phyloP scores from a whole-genome alignment of 1,140 invertebrate genomes.

The Colletes latitarsis region DNA sequence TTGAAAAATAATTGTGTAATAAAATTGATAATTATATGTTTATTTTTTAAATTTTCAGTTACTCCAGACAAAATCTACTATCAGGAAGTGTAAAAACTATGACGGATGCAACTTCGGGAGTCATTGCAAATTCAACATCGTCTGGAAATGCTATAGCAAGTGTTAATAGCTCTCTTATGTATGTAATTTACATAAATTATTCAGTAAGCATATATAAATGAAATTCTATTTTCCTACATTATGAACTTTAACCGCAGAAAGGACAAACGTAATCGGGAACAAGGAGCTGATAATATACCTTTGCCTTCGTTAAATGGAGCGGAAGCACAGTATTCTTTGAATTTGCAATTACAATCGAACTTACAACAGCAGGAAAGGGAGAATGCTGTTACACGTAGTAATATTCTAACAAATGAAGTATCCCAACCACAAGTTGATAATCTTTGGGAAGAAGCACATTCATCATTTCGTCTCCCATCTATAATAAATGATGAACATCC shows the following conservation, averaged over 20 bases:
- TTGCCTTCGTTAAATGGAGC: slow-evolving; percentile 55
- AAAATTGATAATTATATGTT: neutral
- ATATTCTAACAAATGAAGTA: slow-evolving; percentile 70
- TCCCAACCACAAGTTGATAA: slow-evolving; percentile 68
- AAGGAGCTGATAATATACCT: slow-evolving; percentile 69
- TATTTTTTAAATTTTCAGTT: slow-evolving; percentile 82
- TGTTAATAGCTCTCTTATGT: slow-evolving; percentile 67
- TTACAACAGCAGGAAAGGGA: slow-evolving; percentile 70
- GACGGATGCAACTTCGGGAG: slow-evolving; percentile 75
- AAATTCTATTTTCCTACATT: slow-evolving; percentile 14
- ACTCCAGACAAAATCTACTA: slow-evolving; percentile 92
- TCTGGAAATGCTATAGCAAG: slow-evolving; percentile 58
- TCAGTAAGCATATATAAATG: neutral
- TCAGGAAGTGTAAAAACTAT: slow-evolving; percentile 86
- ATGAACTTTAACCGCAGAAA: slow-evolving; percentile 58
- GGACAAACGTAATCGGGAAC: slow-evolving; percentile 74
- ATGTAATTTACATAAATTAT: slow-evolving; percentile 44
- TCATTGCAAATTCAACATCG: slow-evolving; percentile 61
- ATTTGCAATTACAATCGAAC: slow-evolving; percentile 70
- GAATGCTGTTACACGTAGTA: slow-evolving; percentile 60
- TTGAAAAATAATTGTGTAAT: neutral
- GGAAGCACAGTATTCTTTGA: slow-evolving; percentile 71
- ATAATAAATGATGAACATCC: slow-evolving; percentile 65
- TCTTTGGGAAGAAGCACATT: slow-evolving; percentile 69
- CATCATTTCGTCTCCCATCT: slow-evolving; percentile 66